Evolutionary conservation across 1,140 invertebrate genomes (phyloP).

Genomic region (Phocides pigmalion): DNA sequence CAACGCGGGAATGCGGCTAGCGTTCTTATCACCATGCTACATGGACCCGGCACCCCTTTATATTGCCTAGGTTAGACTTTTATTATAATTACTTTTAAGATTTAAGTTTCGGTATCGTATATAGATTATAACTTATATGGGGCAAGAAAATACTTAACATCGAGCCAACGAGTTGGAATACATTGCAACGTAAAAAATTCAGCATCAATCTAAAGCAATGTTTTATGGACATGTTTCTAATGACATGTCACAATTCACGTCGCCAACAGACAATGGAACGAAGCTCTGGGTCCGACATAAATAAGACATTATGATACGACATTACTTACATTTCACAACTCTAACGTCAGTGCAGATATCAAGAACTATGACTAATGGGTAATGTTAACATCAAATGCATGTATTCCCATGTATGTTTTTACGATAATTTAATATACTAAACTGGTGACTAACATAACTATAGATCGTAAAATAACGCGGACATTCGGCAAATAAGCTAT

Average conservation of each 20-base stretch:
- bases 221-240: slow-evolving; percentile 34
- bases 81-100: too few species aligned
- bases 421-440: slow-evolving; percentile 8
- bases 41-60: too few species aligned
- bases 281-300: slow-evolving; percentile 25
- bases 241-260: slow-evolving; percentile 38
- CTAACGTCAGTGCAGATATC: slow-evolving; percentile 16
- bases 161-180: slow-evolving; percentile 5
- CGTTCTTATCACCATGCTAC: too few species aligned
- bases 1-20: too few species aligned
- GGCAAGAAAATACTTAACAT: neutral
- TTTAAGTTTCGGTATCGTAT: too few species aligned
- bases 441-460: neutral
- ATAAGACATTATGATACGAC: slow-evolving; percentile 35
- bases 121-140: too few species aligned
- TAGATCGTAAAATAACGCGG: neutral
- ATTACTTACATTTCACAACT: slow-evolving; percentile 34
- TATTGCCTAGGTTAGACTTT: too few species aligned
- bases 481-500: too few species aligned
- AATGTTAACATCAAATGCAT: slow-evolving; percentile 16
- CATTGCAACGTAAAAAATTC: slow-evolving; percentile 16
- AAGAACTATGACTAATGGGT: slow-evolving; percentile 30
- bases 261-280: slow-evolving; percentile 34
- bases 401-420: slow-evolving; percentile 11
- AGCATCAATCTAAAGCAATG: slow-evolving; percentile 29